Percentiles rank a stretch among this genome's conserved stretches.
Conservation (phyloP, 2,113 vertebrate genomes). For the Amphiprion percula region DNA sequence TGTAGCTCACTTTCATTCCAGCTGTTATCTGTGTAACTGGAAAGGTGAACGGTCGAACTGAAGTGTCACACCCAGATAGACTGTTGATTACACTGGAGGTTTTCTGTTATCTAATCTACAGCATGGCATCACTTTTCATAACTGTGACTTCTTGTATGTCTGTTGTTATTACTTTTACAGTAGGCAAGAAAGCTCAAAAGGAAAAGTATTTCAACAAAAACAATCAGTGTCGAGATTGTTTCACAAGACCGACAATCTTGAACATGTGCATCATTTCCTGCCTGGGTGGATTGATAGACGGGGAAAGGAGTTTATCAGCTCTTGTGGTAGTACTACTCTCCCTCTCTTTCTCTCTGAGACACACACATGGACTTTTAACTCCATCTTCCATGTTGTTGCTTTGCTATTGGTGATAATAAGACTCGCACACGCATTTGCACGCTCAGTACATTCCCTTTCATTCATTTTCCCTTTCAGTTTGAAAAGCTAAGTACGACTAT, state of each 20-base stretch:
- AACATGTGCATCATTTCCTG: constrained; percentile 35
- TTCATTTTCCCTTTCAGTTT: not conserved
- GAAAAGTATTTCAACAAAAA: not conserved
- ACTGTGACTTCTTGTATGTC: too few relatives aligned
- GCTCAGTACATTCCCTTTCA: not conserved
- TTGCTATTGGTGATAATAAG: constrained; percentile 2
- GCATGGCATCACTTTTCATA: too few relatives aligned
- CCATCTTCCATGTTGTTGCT: not conserved
- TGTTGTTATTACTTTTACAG: too few relatives aligned
- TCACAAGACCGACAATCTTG: constrained; percentile 34
- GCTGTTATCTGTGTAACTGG: too few relatives aligned
- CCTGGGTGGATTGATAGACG: constrained; percentile 13
- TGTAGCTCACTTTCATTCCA: too few relatives aligned
- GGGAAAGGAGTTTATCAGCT: constrained; percentile 29
- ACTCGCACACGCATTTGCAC: not conserved
- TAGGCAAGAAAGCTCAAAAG: too few relatives aligned
- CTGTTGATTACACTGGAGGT: not conserved
- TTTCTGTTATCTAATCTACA: too few relatives aligned
- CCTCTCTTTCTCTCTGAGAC: not conserved
- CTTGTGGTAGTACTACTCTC: not conserved
- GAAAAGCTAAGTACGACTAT: not conserved
- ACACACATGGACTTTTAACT: not conserved
- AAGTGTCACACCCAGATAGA: not conserved
- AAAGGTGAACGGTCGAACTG: too few relatives aligned
- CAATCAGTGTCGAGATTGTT: constrained; percentile 13